These are phyloP conservation scores for Redunca redunca DNA, from an alignment of 2,113 vertebrate species.

Conservation along the genomic window DNA sequence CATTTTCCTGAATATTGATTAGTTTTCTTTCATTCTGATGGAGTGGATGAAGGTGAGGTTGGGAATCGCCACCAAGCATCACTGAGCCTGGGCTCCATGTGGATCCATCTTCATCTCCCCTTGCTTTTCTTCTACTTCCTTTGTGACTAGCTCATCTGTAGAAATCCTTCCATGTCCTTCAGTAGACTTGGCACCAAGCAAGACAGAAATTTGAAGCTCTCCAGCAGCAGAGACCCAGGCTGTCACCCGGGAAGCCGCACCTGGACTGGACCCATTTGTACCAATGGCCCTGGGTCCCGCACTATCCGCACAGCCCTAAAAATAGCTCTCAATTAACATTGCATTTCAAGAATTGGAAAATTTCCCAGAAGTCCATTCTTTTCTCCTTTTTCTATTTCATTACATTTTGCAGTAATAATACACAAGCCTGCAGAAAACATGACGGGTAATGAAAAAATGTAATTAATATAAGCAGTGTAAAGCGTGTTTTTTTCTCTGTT, in stretches of 20 bases:
- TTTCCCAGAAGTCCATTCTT: slow-evolving; percentile 91
- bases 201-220: slow-evolving; percentile 36
- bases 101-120: background rate
- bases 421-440: slow-evolving; percentile 89
- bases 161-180: slow-evolving; percentile 41
- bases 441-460: slow-evolving; percentile 90
- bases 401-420: slow-evolving; percentile 90
- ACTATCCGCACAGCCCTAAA: slow-evolving; percentile 83
- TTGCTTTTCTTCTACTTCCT: slow-evolving; percentile 36
- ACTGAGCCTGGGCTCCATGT: background rate
- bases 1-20: background rate
- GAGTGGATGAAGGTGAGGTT: background rate
- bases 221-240: slow-evolving; percentile 36
- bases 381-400: slow-evolving; percentile 86
- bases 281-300: slow-evolving; percentile 77
- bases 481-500: slow-evolving; percentile 83
- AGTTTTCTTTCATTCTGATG: background rate
- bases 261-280: slow-evolving; percentile 78
- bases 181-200: background rate
- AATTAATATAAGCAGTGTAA: slow-evolving; percentile 90
- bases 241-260: slow-evolving; percentile 72
- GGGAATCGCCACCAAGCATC: background rate
- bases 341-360: slow-evolving; percentile 91
- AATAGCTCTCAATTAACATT: slow-evolving; percentile 90
- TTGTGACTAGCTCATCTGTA: slow-evolving; percentile 20